Evolutionary conservation across 2,797 vertebrate species (phyloP), one percentile per base, ranked within the genome.

Genomic region (Neostethus bicornis): DNA sequence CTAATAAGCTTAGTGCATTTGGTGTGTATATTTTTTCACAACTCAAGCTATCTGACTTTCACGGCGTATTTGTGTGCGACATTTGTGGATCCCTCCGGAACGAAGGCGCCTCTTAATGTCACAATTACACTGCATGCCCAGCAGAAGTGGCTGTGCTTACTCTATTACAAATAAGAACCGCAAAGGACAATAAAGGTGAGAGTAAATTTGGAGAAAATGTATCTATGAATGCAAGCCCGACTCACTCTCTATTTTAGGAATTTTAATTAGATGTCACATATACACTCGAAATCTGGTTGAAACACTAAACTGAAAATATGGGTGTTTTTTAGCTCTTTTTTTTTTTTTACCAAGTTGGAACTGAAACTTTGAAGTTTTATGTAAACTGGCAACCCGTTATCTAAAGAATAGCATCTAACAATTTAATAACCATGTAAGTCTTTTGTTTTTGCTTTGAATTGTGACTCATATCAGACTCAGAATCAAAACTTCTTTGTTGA

Each of bases 31-130:
- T 82, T 67, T 81, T 55, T 66, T 71, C 37, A 3, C 53, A 68
- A 66, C 55, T 39, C 19, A 14, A 58, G 52, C 71, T 65, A 31
- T 73, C 77, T 88, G 86, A 88, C 87, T 89, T 89, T 90, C 85
- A 90, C 61, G 76, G 72, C 32, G 25, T 70, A 79, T 88, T 85
- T 84, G 65, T 31, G 51, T 51, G 46, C 39, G 66, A 78, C 81
- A 77, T 84, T 85, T 67, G 63, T 25, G 63, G 71, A 74, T 80
- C 85, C 77, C 84, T 55, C 25, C 64, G 79, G 75, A 85, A 79
- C 73, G 60, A 25, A 80, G 75, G 68, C 38, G 43, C 66, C 62
- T 75, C 66, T 51, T 80, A 79, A 87, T 84, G 82, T 80, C 66
- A 72, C 77, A 82, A 79, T 83, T 79, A 81, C 60, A 51, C 62